phyloP scores from a whole-genome alignment of 2,113 vertebrate genomes.

The Gobiocypris rarus region DNA sequence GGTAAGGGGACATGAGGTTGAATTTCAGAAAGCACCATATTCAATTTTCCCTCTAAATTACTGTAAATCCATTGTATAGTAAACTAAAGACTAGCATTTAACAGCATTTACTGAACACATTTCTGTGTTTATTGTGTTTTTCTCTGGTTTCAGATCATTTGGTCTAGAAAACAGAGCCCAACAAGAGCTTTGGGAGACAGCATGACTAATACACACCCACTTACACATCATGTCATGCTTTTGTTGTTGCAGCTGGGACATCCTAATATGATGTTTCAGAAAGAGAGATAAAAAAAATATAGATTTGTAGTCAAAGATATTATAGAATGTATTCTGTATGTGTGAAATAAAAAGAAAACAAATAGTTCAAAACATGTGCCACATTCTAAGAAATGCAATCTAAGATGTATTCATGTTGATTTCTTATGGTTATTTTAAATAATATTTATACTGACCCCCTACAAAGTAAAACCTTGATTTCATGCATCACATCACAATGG shows the following conservation, averaged over 20 bases:
- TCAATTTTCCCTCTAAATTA: not conserved
- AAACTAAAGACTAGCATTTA: not conserved
- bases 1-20: not conserved
- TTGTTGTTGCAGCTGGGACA: not conserved
- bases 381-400: not conserved
- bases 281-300: not conserved
- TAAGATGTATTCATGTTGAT: not conserved
- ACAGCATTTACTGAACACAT: not conserved
- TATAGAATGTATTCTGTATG: too few relatives aligned
- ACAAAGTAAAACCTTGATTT: too few relatives aligned
- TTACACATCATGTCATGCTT: not conserved
- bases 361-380: too few relatives aligned
- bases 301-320: not conserved
- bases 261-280: not conserved
- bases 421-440: not conserved
- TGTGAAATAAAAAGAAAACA: too few relatives aligned
- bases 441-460: too few relatives aligned
- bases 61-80: not conserved
- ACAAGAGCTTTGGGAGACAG: not conserved
- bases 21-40: not conserved
- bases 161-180: not conserved
- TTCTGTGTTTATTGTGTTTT: conserved; percentile 6
- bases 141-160: not conserved
- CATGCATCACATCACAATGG: too few relatives aligned
- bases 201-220: conserved; percentile 4